Percentiles rank a stretch among this genome's conserved stretches.
phyloP scores from a whole-genome alignment of 2,797 vertebrate genomes.

The Argya squamiceps region DNA sequence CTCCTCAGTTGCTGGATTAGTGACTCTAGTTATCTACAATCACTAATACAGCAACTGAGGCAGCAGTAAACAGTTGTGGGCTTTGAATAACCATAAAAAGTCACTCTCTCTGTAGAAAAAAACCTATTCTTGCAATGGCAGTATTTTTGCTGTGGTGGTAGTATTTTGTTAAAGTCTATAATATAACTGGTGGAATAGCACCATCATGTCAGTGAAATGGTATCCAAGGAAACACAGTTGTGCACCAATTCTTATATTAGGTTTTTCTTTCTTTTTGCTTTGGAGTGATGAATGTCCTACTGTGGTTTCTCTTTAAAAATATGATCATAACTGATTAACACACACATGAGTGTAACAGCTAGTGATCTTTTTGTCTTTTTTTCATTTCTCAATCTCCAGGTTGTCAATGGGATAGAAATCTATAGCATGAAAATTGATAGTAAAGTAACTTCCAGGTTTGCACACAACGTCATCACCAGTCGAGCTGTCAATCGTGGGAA shows the following conservation, averaged over 20 bases:
- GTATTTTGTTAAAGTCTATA: background rate
- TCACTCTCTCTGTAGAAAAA: background rate
- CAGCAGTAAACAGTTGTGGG: background rate
- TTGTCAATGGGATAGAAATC: slow-evolving; percentile 73
- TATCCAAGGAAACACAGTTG: background rate
- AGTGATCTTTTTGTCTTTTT: background rate
- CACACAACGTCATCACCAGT: slow-evolving; percentile 89
- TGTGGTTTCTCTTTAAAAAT: background rate
- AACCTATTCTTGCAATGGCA: rapidly evolving
- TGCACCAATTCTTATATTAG: background rate
- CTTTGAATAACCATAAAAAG: background rate
- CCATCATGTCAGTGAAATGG: background rate
- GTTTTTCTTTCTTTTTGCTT: background rate
- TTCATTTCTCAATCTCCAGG: slow-evolving; percentile 61
- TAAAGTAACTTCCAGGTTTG: slow-evolving; percentile 87
- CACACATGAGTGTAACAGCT: background rate
- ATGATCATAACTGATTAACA: background rate
- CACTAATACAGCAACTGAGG: background rate
- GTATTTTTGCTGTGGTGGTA: background rate
- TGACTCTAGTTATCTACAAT: background rate
- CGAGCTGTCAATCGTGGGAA: slow-evolving; percentile 83
- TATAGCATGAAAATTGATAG: slow-evolving; percentile 84
- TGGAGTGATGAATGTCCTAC: background rate
- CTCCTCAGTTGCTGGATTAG: background rate
- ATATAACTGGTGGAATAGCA: background rate